Conservation (phyloP, 35 echinoderm and acorn worm genomes). For the Patiria miniata region DNA sequence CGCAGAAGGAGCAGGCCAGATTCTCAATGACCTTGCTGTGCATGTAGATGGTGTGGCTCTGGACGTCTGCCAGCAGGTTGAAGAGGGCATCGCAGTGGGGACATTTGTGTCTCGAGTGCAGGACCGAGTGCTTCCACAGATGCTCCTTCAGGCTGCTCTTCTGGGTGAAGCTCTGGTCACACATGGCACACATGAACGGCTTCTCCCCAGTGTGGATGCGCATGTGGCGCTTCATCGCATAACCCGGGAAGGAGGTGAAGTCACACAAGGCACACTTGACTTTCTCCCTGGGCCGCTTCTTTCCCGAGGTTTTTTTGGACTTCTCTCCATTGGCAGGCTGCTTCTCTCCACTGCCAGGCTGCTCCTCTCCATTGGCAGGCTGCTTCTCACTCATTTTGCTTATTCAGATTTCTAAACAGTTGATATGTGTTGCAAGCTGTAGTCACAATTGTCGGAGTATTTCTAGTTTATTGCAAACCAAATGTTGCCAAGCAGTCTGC, state of each 20-base stretch:
- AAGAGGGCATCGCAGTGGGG: slow-evolving; percentile 5
- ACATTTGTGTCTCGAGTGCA: background rate
- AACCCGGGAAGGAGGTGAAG: background rate
- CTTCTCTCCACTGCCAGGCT: background rate
- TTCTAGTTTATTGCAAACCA: too few species aligned
- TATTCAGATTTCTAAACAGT: too few species aligned
- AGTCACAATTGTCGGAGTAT: too few species aligned
- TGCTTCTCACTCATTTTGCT: too few species aligned
- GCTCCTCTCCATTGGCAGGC: background rate
- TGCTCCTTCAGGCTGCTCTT: slow-evolving; percentile 54
- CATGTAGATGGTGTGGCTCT: background rate
- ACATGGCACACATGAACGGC: slow-evolving; percentile 44
- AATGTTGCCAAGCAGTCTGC: too few species aligned
- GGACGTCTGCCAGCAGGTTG: background rate
- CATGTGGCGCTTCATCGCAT: slow-evolving; percentile 27
- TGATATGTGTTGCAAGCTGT: too few species aligned
- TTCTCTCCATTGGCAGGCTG: background rate
- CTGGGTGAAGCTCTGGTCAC: slow-evolving; percentile 34
- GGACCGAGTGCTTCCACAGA: background rate
- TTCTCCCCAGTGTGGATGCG: slow-evolving; percentile 46
- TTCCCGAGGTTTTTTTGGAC: background rate
- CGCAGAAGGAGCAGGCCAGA: background rate
- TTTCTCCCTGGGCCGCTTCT: too few species aligned
- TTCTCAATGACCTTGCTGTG: background rate
- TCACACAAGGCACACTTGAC: background rate